Conservation (phyloP, 2,888 invertebrate genomes). For the Sceliomorpha sp. region DNA sequence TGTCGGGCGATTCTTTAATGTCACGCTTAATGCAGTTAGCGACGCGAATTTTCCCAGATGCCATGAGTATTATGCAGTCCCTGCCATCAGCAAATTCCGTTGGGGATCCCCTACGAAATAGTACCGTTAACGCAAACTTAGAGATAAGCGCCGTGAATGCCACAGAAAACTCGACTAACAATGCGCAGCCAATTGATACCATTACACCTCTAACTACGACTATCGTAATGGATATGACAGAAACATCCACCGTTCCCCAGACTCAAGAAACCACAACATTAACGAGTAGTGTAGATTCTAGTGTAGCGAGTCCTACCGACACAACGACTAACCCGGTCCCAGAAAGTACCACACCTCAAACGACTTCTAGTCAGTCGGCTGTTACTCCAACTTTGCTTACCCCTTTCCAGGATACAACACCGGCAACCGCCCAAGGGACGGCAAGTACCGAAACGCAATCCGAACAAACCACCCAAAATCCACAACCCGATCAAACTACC, state of each 20-base stretch:
- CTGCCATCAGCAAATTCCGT: conserved; percentile 29
- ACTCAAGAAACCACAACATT: conserved; percentile 45
- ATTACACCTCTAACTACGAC: conserved; percentile 50
- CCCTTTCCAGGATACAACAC: conserved; percentile 77
- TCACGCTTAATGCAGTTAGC: conserved; percentile 67
- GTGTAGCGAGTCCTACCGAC: conserved; percentile 27
- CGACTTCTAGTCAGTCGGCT: conserved; percentile 61
- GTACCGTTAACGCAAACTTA: conserved; percentile 9
- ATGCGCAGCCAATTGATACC: conserved; percentile 23
- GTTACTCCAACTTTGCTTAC: conserved; percentile 74
- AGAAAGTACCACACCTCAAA: conserved; percentile 57
- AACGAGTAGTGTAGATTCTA: conserved; percentile 38
- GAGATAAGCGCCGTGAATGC: conserved; percentile 25
- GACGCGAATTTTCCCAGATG: conserved; percentile 65
- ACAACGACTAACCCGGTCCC: conserved; percentile 48
- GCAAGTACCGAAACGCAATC: conserved; percentile 70
- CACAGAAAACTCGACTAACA: conserved; percentile 13
- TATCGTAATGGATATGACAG: conserved; percentile 19
- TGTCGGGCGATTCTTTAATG: conserved; percentile 56
- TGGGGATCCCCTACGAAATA: conserved; percentile 11
- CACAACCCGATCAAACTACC: conserved; percentile 4
- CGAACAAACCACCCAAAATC: conserved; percentile 47
- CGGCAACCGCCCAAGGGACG: conserved; percentile 79
- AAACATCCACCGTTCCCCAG: conserved; percentile 43
- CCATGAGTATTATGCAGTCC: conserved; percentile 53